Conservation (phyloP, 2,888 invertebrate genomes). For the Drepanosiphum platanoidis region DNA sequence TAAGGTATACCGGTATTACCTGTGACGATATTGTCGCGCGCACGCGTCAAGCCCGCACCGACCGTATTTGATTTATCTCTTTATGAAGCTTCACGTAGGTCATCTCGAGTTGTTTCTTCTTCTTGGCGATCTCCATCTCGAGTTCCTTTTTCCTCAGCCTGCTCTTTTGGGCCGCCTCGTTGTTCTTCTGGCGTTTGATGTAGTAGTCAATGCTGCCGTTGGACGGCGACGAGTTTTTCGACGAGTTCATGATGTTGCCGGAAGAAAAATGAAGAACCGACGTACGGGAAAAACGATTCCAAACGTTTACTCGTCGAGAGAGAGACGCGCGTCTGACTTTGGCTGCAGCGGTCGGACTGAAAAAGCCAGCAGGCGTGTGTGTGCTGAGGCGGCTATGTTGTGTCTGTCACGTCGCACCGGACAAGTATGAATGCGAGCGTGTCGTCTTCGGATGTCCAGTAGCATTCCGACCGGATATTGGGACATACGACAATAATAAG, state of each 20-base stretch:
- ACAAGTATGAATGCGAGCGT: neutral
- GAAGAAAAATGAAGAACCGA: neutral
- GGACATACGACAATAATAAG: neutral
- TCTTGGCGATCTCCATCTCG: slow-evolving; percentile 48
- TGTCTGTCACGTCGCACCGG: neutral
- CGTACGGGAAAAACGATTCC: neutral
- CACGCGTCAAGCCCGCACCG: slow-evolving; percentile 40
- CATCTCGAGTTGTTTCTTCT: slow-evolving; percentile 49
- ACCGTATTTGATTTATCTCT: slow-evolving; percentile 45
- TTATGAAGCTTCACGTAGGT: slow-evolving; percentile 53
- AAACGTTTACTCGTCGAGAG: neutral
- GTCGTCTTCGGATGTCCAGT: neutral
- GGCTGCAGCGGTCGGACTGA: too few relatives aligned
- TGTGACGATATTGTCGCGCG: too few relatives aligned
- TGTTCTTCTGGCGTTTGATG: slow-evolving; percentile 44
- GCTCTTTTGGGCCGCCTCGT: slow-evolving; percentile 45
- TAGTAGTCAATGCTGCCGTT: slow-evolving; percentile 36
- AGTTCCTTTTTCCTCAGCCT: slow-evolving; percentile 48
- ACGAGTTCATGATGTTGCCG: slow-evolving; percentile 28
- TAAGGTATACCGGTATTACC: too few relatives aligned
- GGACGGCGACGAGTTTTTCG: slow-evolving; percentile 26
- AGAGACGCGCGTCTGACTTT: too few relatives aligned
- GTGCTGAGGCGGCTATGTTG: neutral
- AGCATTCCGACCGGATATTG: neutral
- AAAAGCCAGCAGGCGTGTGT: neutral